Evolutionary conservation across 2,113 vertebrate species (phyloP).

Genomic region (Tragelaphus scriptus): DNA sequence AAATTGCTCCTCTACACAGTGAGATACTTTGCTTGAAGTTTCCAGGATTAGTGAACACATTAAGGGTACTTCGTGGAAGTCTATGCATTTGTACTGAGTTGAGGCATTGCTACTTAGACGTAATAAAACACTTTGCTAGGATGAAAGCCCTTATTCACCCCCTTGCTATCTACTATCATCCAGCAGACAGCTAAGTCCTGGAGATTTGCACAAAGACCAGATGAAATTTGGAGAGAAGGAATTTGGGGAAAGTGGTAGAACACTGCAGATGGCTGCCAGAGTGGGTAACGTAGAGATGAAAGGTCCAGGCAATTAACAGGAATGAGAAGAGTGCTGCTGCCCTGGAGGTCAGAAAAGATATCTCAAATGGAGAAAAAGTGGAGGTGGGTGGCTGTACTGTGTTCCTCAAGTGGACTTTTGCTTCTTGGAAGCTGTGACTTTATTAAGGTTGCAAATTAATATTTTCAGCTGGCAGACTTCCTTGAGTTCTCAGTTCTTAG

Average conservation of each 20-base stretch:
- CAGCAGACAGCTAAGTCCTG: not conserved
- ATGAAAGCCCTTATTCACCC: not conserved
- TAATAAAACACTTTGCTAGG: not conserved
- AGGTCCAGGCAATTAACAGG: not conserved
- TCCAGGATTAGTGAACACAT: not conserved
- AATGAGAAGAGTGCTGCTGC: not conserved
- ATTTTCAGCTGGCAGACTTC: not conserved
- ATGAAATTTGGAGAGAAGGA: not conserved
- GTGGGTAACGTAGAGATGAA: not conserved
- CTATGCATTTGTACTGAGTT: not conserved
- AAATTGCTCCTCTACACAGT: not conserved
- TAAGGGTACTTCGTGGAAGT: not conserved
- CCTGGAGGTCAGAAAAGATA: not conserved
- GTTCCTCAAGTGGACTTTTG: not conserved
- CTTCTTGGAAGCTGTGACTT: not conserved
- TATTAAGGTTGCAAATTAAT: not conserved
- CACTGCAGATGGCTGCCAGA: not conserved
- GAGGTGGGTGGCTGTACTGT: not conserved
- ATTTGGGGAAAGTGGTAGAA: not conserved
- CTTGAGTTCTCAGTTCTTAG: not conserved
- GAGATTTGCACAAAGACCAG: not conserved
- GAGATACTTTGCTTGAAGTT: constrained; percentile 12
- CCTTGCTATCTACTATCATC: not conserved
- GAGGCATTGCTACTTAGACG: not conserved
- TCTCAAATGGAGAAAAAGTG: not conserved